phyloP scores from a whole-genome alignment of 1,140 invertebrate genomes.

The Macrobrachium nipponense region DNA sequence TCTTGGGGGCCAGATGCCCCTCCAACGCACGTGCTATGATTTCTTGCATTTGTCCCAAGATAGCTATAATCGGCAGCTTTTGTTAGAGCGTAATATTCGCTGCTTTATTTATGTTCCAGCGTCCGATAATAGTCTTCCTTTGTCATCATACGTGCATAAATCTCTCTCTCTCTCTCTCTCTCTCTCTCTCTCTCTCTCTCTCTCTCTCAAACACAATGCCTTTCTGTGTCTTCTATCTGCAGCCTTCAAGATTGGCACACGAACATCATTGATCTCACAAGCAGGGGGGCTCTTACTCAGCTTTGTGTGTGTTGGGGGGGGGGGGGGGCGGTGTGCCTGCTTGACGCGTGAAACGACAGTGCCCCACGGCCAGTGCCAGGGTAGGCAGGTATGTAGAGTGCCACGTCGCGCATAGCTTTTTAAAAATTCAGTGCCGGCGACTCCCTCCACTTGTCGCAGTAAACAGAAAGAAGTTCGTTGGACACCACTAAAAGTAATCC shows the following conservation, averaged over 20 bases:
- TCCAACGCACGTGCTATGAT: no score
- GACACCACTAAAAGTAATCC: no score
- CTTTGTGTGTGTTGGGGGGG: neutral
- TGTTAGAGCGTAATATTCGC: neutral
- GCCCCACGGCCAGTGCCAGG: no score
- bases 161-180: conserved; percentile 21
- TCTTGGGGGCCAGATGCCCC: no score
- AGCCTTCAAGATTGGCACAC: neutral
- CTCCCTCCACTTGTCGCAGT: no score
- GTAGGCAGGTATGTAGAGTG: no score
- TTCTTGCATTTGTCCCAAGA: neutral
- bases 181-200: conserved; percentile 15
- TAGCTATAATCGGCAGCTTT: neutral
- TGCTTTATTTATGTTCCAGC: neutral
- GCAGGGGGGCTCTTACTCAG: neutral
- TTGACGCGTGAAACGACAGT: no score
- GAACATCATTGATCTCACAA: neutral
- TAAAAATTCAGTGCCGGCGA: no score
- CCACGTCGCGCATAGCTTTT: no score
- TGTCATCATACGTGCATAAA: no score
- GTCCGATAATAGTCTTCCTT: neutral
- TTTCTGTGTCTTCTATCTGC: conserved; percentile 12
- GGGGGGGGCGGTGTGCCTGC: no score
- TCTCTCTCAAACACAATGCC: neutral
- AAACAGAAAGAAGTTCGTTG: no score